Conservation (phyloP, 1,140 invertebrate genomes). For the Zaprionus inermis region DNA sequence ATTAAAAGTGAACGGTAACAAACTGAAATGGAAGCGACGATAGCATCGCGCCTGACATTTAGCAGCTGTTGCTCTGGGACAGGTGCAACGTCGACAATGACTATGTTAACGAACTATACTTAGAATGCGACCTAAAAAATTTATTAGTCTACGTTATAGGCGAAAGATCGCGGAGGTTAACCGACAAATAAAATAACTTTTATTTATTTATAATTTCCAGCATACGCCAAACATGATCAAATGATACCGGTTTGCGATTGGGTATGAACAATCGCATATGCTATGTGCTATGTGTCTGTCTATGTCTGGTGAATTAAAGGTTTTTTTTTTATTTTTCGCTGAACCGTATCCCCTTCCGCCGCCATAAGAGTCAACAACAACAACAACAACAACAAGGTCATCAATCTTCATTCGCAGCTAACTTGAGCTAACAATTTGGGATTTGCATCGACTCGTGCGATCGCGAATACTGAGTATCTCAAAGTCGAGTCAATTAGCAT, state of each 20-base stretch:
- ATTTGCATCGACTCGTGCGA: background rate
- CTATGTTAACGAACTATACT: constrained; percentile 50
- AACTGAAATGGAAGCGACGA: constrained; percentile 71
- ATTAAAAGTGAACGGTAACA: constrained; percentile 62
- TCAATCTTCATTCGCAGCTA: background rate
- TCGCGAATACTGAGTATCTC: background rate
- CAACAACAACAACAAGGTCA: background rate
- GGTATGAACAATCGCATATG: background rate
- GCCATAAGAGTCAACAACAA: background rate
- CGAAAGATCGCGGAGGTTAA: constrained; percentile 72
- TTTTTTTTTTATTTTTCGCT: background rate
- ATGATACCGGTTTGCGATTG: background rate
- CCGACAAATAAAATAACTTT: constrained; percentile 28
- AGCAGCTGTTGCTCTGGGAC: constrained; percentile 58
- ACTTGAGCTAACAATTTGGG: background rate
- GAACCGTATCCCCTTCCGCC: background rate
- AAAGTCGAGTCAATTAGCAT: constrained; percentile 52
- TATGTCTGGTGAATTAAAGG: background rate
- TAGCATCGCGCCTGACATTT: constrained; percentile 76
- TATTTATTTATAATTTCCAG: background rate
- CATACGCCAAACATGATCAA: background rate
- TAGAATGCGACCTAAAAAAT: constrained; percentile 63
- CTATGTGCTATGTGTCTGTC: too few relatives aligned
- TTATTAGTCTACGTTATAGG: constrained; percentile 55
- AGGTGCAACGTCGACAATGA: constrained; percentile 33